phyloP scores from a whole-genome alignment of 2,113 vertebrate species.

The Natator depressus region DNA sequence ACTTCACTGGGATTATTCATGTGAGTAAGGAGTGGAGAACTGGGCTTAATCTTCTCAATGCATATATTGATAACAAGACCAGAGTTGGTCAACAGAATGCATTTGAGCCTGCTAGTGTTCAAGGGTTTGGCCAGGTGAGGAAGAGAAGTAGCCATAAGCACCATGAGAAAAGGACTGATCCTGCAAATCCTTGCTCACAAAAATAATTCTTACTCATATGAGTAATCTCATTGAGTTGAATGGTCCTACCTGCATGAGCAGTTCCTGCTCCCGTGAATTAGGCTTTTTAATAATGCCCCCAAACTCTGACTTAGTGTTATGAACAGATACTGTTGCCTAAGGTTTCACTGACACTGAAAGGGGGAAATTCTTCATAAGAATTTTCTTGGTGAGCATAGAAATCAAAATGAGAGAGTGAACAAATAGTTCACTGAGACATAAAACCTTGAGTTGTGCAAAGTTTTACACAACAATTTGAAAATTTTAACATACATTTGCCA shows the following conservation, averaged over 20 bases:
- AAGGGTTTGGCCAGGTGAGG: neutral
- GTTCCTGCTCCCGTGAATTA: slow-evolving; percentile 7
- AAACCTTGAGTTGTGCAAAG: neutral
- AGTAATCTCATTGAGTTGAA: neutral
- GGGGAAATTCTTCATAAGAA: neutral
- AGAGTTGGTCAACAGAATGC: slow-evolving; percentile 1
- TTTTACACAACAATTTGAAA: neutral
- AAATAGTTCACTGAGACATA: neutral
- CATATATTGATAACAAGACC: neutral
- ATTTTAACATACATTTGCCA: neutral
- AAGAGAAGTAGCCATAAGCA: neutral
- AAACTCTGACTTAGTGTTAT: neutral
- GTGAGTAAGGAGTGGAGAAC: neutral
- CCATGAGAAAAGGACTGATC: slow-evolving; percentile 8
- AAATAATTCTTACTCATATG: neutral
- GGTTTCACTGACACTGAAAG: neutral
- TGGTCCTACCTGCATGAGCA: slow-evolving; percentile 1
- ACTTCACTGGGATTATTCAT: neutral
- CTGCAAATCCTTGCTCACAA: slow-evolving; percentile 8
- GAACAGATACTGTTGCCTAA: neutral
- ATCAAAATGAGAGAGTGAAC: slow-evolving; percentile 36
- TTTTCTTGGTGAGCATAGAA: slow-evolving; percentile 17
- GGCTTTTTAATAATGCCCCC: slow-evolving; percentile 15
- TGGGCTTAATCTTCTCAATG: neutral
- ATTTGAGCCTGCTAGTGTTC: neutral